A percentile compares a stretch with the other conserved stretches of the same genome.
phyloP scores from a whole-genome alignment of 2,888 invertebrate genomes.

The Platycnemis pennipes region DNA sequence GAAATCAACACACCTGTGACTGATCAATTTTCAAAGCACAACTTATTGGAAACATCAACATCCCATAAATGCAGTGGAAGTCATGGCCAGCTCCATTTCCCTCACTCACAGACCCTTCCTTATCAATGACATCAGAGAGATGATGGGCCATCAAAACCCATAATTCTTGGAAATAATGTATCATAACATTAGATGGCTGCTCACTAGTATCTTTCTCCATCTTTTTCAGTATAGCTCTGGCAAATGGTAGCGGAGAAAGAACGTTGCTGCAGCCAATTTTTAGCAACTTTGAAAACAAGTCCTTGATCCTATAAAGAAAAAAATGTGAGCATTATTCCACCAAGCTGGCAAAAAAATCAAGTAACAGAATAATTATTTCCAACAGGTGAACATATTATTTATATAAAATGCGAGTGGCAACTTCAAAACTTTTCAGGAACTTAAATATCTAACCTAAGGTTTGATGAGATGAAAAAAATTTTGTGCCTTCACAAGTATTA shows the following conservation, averaged over 20 bases:
- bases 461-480: too few relatives aligned
- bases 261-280: not conserved
- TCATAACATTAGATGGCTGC: not conserved
- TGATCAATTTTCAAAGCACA: not conserved
- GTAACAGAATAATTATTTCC: too few relatives aligned
- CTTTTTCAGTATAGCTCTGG: not conserved
- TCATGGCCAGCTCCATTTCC: slow-evolving; percentile 46
- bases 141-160: slow-evolving; percentile 17
- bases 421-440: too few relatives aligned
- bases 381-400: too few relatives aligned
- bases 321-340: too few relatives aligned
- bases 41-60: slow-evolving; percentile 28
- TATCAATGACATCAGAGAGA: not conserved
- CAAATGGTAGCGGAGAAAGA: slow-evolving; percentile 19
- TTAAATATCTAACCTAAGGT: too few relatives aligned
- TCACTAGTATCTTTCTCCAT: not conserved
- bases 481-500: too few relatives aligned
- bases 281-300: slow-evolving; percentile 18
- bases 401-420: too few relatives aligned
- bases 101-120: slow-evolving; percentile 21
- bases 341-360: too few relatives aligned
- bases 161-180: not conserved
- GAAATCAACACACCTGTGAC: slow-evolving; percentile 27
- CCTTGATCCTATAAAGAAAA: slow-evolving; percentile 18
- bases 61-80: slow-evolving; percentile 59